Evolutionary conservation across 35 echinoderm and acorn worm species (phyloP).

Genomic region (Stichopus chloronotus): DNA sequence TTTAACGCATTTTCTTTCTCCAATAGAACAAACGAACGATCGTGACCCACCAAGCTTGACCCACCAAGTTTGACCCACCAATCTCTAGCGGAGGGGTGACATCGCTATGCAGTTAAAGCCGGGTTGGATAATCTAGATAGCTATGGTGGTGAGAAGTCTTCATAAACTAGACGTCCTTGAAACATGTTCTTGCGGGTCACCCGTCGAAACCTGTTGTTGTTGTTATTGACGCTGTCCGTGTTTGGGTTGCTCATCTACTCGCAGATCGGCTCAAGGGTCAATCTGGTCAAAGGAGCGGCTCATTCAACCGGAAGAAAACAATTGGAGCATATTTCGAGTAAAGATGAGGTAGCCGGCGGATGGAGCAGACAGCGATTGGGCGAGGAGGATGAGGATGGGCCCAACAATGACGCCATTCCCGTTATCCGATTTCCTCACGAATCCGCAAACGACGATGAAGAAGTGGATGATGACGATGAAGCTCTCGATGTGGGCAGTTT

Average conservation of each 20-base stretch:
- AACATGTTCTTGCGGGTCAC: conserved; percentile 41
- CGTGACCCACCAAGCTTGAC: too few relatives aligned
- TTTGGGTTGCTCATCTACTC: conserved; percentile 6
- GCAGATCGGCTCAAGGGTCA: not conserved
- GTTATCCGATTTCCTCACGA: conserved; percentile 17
- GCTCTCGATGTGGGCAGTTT: not conserved
- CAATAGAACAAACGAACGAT: too few relatives aligned
- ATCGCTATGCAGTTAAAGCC: too few relatives aligned
- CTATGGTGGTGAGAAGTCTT: not conserved
- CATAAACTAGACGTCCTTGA: not conserved
- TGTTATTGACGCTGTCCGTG: conserved; percentile 6
- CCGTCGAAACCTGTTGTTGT: conserved; percentile 25
- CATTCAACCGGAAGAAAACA: not conserved
- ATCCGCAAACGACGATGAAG: not conserved
- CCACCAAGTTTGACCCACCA: too few relatives aligned
- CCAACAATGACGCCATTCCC: not conserved
- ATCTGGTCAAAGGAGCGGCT: not conserved
- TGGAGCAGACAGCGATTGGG: not conserved
- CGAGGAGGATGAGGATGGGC: not conserved
- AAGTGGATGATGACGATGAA: not conserved
- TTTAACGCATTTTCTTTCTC: too few relatives aligned
- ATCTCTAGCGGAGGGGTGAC: too few relatives aligned
- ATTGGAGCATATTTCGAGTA: not conserved
- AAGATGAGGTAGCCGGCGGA: not conserved
- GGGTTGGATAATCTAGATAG: not conserved